phyloP scores from a whole-genome alignment of 2,113 vertebrate genomes.

The Chroicocephalus ridibundus region DNA sequence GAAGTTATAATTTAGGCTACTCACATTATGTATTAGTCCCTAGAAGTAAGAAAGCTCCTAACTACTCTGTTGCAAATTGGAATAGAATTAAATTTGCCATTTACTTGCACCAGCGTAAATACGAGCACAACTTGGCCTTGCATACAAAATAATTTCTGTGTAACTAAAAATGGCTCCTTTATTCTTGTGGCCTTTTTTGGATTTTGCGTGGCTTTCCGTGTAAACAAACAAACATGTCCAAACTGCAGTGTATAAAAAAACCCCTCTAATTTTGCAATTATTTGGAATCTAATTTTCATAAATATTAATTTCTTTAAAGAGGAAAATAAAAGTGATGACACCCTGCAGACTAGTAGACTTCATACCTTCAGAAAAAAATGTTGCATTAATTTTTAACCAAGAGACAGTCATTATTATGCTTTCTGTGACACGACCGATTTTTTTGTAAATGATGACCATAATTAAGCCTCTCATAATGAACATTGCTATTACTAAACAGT shows the following conservation, averaged over 20 bases:
- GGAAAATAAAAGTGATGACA: constrained; percentile 51
- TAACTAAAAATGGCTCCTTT: neutral
- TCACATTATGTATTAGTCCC: neutral
- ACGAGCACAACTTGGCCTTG: neutral
- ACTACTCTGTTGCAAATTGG: neutral
- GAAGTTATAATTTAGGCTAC: neutral
- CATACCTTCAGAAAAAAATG: constrained; percentile 50
- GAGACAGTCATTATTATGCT: constrained; percentile 71
- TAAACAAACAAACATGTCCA: constrained; percentile 55
- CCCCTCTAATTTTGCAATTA: constrained; percentile 33
- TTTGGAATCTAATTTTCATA: constrained; percentile 60
- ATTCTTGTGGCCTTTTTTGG: neutral
- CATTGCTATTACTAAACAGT: constrained; percentile 71
- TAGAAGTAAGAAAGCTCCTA: neutral
- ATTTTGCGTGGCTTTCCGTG: constrained; percentile 7
- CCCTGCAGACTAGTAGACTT: constrained; percentile 5
- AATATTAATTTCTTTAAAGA: constrained; percentile 69
- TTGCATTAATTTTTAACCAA: constrained; percentile 73
- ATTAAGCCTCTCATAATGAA: constrained; percentile 75
- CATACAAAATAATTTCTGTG: neutral
- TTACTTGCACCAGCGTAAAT: neutral
- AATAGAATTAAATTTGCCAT: neutral
- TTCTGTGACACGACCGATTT: constrained; percentile 66
- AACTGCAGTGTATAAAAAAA: neutral
- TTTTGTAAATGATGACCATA: constrained; percentile 74